Evolutionary conservation across 2,113 vertebrate species (phyloP).

Genomic region (Rhadina sibilatrix): DNA sequence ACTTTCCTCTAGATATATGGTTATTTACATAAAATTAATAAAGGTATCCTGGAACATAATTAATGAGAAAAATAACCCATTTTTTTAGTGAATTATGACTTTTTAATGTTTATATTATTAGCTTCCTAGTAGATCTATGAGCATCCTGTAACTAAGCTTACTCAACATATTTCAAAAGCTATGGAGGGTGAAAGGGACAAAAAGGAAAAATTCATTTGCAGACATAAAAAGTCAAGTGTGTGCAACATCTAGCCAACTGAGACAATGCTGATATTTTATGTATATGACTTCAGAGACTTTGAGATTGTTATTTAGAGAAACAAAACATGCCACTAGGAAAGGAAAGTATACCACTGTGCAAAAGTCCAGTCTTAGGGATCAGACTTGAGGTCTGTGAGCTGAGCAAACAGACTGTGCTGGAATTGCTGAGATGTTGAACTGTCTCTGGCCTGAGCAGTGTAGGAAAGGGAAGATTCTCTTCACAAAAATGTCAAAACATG

Average conservation of each 20-base stretch:
- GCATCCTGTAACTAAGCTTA: background rate
- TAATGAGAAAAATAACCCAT: background rate
- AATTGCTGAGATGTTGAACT: background rate
- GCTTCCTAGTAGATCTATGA: background rate
- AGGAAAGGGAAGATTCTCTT: background rate
- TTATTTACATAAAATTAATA: background rate
- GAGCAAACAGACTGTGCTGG: background rate
- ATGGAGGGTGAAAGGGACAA: background rate
- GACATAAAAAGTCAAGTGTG: background rate
- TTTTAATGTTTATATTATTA: background rate
- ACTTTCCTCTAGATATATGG: background rate
- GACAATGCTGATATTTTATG: background rate
- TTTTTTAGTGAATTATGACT: background rate
- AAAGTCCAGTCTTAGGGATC: background rate
- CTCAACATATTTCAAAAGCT: background rate
- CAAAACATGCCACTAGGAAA: background rate
- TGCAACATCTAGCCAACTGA: background rate
- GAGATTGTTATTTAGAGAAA: background rate
- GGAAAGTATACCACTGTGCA: background rate
- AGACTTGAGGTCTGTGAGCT: background rate
- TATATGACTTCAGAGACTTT: background rate
- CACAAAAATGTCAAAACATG: background rate
- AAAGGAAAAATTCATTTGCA: background rate
- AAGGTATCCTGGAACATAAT: background rate
- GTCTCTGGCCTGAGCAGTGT: background rate